Evolutionary conservation across 37 sponge, comb jelly and placozoan species (phyloP), one percentile per base, ranked within the genome.

Genomic region (Chondrosia reniformis): DNA sequence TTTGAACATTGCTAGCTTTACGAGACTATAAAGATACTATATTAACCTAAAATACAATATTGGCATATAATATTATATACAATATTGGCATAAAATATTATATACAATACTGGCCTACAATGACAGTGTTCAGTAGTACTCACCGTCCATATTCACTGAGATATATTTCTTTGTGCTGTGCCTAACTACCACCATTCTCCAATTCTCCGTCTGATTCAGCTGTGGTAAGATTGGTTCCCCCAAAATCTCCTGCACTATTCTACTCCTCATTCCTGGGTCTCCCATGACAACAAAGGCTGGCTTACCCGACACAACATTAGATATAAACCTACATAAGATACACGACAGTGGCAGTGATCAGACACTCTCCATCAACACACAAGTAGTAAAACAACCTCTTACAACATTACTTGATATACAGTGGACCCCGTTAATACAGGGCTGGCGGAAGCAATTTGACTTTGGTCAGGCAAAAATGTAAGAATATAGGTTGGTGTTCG

Each of bases 241-340:
- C 38, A 94, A 59, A 24, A 94, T 83, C 75, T 86, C 85, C 55
- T 94, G 90, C 46, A 87, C 86, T 33, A 94, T 88, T 58, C 75
- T 44, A 0, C 75, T 65, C 49, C 89, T 64, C 21, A 87, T 32
- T 25, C 30, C 33, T 0, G 85, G 84, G 46, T 89, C 89, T 25
- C 95, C 95, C 46, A 94, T 81, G 65, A 94, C 89, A 19, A 87
- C 89, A 66, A 94, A 61, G 5, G 95, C 91, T 5, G 86, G 84
- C 2, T 85, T 73, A 5, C 93, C 93, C 21, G 83, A 88, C 34
- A 92, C 93, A 3, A 92, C 86, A 33, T 88, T 88, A 9, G 89
- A 88, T 59, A 92, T 92, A 39, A 88, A 88, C 59, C 72, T 69
- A 24, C 58, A 2, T 2, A 8, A 28, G 58, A 6, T 28, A 56